Evolutionary conservation across 2,888 invertebrate genomes (phyloP).

Genomic region (Invenusta paracnida): DNA sequence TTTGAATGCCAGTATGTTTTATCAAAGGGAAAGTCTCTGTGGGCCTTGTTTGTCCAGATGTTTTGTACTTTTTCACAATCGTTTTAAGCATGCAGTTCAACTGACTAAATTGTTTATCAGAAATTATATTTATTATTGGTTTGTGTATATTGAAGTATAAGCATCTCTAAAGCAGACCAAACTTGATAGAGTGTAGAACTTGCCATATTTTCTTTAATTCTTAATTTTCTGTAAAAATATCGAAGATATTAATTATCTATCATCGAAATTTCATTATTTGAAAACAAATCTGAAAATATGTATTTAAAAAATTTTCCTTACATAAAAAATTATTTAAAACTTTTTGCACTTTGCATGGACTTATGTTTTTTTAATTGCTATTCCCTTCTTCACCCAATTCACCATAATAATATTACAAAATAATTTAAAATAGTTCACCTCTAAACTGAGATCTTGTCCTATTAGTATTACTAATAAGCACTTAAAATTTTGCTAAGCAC

Average conservation of each 20-base stretch:
- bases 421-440: not conserved
- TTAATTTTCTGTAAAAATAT: not conserved
- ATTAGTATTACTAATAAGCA: not conserved
- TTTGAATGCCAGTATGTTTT: not conserved
- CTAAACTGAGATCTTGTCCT: not conserved
- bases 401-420: not conserved
- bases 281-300: no score
- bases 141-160: not conserved
- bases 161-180: not conserved
- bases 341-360: not conserved
- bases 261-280: no score
- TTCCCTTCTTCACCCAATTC: not conserved
- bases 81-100: not conserved
- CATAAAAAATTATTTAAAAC: not conserved
- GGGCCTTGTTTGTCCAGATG: not conserved
- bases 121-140: not conserved
- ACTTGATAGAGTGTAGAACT: not conserved
- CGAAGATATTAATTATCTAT: no score
- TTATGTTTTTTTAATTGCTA: not conserved
- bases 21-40: not conserved
- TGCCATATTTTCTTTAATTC: not conserved
- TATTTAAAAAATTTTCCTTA: not conserved
- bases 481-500: no score
- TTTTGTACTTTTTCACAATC: not conserved
- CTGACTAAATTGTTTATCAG: not conserved